A percentile compares a stretch with the other conserved stretches of the same genome.
Conservation (phyloP, 2,888 invertebrate species). For the Catocala nupta region DNA sequence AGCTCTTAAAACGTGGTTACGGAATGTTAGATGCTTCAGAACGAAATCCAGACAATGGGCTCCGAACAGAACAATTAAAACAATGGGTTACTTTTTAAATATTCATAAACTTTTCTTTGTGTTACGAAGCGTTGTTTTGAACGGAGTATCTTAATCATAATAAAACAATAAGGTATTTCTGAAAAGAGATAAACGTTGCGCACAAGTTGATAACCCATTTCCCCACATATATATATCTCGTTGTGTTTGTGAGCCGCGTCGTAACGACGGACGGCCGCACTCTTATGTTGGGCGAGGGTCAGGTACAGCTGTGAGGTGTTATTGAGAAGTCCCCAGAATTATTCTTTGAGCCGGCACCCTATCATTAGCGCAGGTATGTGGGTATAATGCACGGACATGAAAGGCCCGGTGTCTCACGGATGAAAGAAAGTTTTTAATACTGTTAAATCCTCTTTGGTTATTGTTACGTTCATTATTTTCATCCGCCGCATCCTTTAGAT, state of each 20-base stretch:
- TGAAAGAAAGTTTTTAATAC: constrained; percentile 68
- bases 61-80: constrained; percentile 21
- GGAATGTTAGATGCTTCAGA: constrained; percentile 24
- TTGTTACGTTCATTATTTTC: constrained; percentile 48
- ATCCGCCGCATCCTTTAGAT: constrained; percentile 34
- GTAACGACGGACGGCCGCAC: constrained; percentile 50
- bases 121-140: constrained; percentile 25
- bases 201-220: constrained; percentile 68
- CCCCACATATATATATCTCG: constrained; percentile 55
- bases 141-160: constrained; percentile 37
- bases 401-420: constrained; percentile 63
- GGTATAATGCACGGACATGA: constrained; percentile 58
- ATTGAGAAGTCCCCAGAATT: constrained; percentile 66
- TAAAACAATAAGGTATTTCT: constrained; percentile 66
- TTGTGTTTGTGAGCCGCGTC: constrained; percentile 58
- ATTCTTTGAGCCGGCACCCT: constrained; percentile 66
- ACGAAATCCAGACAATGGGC: constrained; percentile 22
- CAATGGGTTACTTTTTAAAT: constrained; percentile 32
- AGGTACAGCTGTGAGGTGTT: constrained; percentile 70
- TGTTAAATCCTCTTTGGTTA: constrained; percentile 56
- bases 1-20: constrained; percentile 8
- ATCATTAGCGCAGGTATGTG: constrained; percentile 80
- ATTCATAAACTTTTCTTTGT: constrained; percentile 32
- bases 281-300: constrained; percentile 27
- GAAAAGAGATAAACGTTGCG: constrained; percentile 57